phyloP scores from a whole-genome alignment of 2,888 invertebrate genomes.

The Limnephilus auricula region DNA sequence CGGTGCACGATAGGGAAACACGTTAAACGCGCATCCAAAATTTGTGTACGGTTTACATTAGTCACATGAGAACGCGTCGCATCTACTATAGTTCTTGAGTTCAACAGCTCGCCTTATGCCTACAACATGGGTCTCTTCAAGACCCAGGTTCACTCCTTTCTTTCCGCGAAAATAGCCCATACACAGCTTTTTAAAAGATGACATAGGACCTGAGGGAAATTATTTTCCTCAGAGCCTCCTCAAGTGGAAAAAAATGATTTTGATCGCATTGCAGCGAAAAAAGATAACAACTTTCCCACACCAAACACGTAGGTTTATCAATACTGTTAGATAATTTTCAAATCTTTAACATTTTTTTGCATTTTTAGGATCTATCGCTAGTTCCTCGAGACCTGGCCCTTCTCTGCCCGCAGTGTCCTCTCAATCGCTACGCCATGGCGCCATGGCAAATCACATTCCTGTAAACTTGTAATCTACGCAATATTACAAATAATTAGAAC shows the following conservation, averaged over 20 bases:
- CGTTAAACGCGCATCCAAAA: no score
- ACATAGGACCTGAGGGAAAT: no score
- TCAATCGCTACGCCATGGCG: neutral
- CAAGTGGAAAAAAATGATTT: neutral
- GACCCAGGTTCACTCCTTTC: no score
- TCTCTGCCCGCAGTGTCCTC: neutral
- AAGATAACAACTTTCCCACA: neutral
- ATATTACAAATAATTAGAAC: neutral
- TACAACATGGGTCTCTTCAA: no score
- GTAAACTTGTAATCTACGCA: conserved; percentile 9
- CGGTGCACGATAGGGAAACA: no score
- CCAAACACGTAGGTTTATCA: neutral
- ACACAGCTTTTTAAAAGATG: no score
- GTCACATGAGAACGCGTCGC: no score
- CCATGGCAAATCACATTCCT: neutral
- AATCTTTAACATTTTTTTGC: neutral
- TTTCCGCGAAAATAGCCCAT: no score
- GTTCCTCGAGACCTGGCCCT: neutral
- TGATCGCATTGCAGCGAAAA: neutral
- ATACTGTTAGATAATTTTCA: neutral
- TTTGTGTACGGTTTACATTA: no score
- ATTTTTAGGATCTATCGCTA: neutral
- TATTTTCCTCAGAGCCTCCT: no score
- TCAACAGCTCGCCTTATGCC: no score
- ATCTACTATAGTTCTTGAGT: no score